Base-by-base conservation (phyloP, 2,888 invertebrate genomes). In the Andrena chrysosceles region DNA sequence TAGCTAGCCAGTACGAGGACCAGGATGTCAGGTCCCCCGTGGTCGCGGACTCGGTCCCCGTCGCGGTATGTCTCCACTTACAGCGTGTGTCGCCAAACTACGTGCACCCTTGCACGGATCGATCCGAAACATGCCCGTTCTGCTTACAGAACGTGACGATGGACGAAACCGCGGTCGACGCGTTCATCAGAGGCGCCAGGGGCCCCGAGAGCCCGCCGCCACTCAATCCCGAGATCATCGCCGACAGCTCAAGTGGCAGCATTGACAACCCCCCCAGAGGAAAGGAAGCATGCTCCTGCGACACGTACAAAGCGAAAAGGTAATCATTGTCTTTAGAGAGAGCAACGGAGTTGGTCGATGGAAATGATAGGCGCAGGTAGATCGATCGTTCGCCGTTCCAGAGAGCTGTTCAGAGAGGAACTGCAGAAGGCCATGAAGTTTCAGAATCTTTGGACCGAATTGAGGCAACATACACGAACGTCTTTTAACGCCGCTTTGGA, bases 401-500 rank as follows among this genome's bases (percentile, higher is more conserved):
- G 92, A 85, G 89, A 91, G 68, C 77, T 90, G 29, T 89, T 91
- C 56, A 89, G 88, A 59, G 92, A 91, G 42, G 94, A 95, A 87
- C 91, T 94, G 74, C 92, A 93, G 62, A 94, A 95, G 84, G 94
- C 94, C 10, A 91, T 93, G 71, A 94, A 94, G 72, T 91, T 95
- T 77, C 94, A 94, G 84, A 93, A 94, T 78, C 91, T 94, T 67
- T 95, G 95, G 95, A 92, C 93, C 54, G 94, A 95, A 81, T 90
- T 95, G 54, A 92, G 94, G 33, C 94, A 94, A 72, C 93, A 94
- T 74, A 94, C 95, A 66, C 91, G 94, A 56, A 90, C 91, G 62
- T 92, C 94, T 35, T 95, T 95, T 85, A 91, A 93, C 31, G 90
- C 93, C 62, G 93, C 94, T 8, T 87, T 94, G 82, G 91, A 93